Base-by-base conservation (phyloP, 1,140 invertebrate genomes). In the Neodiprion virginianus region DNA sequence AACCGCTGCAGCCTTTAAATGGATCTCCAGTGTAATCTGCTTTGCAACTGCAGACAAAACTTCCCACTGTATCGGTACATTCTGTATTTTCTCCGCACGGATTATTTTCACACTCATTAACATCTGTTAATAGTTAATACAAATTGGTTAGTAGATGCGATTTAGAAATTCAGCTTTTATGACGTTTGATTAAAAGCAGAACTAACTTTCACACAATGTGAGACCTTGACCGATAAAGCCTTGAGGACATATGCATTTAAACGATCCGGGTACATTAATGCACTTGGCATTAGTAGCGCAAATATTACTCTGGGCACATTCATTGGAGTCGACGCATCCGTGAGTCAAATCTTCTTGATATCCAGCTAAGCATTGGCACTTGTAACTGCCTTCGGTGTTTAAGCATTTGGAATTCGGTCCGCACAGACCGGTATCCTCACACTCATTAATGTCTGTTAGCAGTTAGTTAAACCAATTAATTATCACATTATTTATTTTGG, bases 101-200 rank as follows among this genome's bases (percentile, higher is more conserved):
- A 87, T 93, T 95, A 87, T 91, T 92, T 84, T 93, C 91, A 89
- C 96, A 97, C 91, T 96, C 96, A 90, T 97, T 95, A 88, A 96
- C 90, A 92, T 96, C 96, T 97, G 90, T 88, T 85, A 85, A 86
- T 79, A 82, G 78, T 85, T 80, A 86, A 85, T 79, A 14, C 53
- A 61, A 12, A 8, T 61, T 47, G 72, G 79, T 82, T 83, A 80
- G 85, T 85, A 40, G 28, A 12, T 66, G 53, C n/a, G 53, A 61
- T 66, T 70, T 49, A 53, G 80, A 79, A 83, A 83, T 83, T 77
- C 68, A 67, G 72, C 70, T 82, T 75, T 75, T 72, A 69, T 75
- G 77, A 77, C 72, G 23, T 66, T 47, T 77, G 74, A 76, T 70
- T 14, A 79, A 79, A 77, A 61, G 75, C 79, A 67, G 87, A 89